Evolutionary conservation across 2,888 invertebrate species (phyloP).

Genomic region (Sarcophaga subvicina): DNA sequence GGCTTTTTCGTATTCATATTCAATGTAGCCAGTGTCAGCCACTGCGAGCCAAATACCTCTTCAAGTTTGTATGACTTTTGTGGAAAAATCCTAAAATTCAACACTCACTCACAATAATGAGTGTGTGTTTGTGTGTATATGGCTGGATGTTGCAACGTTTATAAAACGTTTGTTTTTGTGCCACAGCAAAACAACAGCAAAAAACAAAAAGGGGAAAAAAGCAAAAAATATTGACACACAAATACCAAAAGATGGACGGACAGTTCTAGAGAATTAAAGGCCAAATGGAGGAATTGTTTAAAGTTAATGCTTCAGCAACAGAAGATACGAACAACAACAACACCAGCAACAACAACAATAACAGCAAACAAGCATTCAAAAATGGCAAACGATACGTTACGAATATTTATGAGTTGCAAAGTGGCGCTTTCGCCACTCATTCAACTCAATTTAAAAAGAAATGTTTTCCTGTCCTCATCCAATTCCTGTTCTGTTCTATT

Average conservation of each 20-base stretch:
- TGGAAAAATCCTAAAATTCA: slow-evolving; percentile 58
- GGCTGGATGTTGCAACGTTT: neutral
- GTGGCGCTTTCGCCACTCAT: slow-evolving; percentile 74
- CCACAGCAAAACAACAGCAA: neutral
- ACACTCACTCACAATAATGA: slow-evolving; percentile 65
- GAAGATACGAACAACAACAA: slow-evolving; percentile 2
- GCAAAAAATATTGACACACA: neutral
- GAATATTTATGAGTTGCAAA: slow-evolving; percentile 79
- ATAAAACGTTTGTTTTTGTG: neutral
- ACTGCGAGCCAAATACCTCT: slow-evolving; percentile 53
- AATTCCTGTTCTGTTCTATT: slow-evolving; percentile 2
- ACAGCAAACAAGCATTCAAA: neutral
- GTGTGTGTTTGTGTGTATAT: neutral
- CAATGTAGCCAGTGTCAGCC: slow-evolving; percentile 43
- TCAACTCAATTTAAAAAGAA: slow-evolving; percentile 60
- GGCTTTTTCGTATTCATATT: slow-evolving; percentile 51
- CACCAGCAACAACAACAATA: slow-evolving; percentile 13
- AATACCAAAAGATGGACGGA: neutral
- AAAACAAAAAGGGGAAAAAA: neutral
- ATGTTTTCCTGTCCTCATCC: slow-evolving; percentile 23
- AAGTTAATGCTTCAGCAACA: slow-evolving; percentile 53
- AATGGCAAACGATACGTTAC: slow-evolving; percentile 65
- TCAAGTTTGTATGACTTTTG: slow-evolving; percentile 53
- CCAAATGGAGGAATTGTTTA: slow-evolving; percentile 55
- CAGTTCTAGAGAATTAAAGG: slow-evolving; percentile 29